These are phyloP conservation scores for Threskiornis aethiopicus DNA, from an alignment of 2,797 vertebrate species.

Conservation along the genomic window DNA sequence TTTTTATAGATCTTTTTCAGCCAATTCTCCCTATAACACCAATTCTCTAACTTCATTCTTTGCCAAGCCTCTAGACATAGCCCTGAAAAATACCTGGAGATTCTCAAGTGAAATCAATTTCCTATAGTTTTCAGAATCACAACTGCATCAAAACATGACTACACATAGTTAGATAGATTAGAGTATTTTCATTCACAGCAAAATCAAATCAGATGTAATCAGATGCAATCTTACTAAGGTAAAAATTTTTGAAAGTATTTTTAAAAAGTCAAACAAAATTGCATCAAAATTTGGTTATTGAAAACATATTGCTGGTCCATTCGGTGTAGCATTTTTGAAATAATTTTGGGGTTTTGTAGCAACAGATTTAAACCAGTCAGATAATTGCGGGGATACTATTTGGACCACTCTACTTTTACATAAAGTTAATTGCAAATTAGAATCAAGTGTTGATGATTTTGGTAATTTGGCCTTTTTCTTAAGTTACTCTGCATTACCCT, in stretches of 20 bases:
- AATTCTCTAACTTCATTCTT: not conserved
- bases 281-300: not conserved
- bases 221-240: not conserved
- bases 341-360: not conserved
- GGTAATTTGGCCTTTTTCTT: not conserved
- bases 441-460: not conserved
- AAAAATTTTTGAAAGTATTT: not conserved
- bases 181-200: not conserved
- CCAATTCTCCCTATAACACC: not conserved
- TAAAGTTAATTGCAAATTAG: not conserved
- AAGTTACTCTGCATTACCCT: not conserved
- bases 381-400: not conserved
- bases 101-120: not conserved
- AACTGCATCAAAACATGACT: not conserved
- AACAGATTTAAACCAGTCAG: not conserved
- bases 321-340: not conserved
- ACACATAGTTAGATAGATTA: not conserved
- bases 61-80: not conserved
- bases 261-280: not conserved
- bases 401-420: not conserved
- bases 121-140: not conserved
- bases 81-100: not conserved
- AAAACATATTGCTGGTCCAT: not conserved
- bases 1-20: not conserved
- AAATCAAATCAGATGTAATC: not conserved